Base-by-base conservation (phyloP, 2,797 vertebrate species). In the Gadopsis marmoratus region DNA sequence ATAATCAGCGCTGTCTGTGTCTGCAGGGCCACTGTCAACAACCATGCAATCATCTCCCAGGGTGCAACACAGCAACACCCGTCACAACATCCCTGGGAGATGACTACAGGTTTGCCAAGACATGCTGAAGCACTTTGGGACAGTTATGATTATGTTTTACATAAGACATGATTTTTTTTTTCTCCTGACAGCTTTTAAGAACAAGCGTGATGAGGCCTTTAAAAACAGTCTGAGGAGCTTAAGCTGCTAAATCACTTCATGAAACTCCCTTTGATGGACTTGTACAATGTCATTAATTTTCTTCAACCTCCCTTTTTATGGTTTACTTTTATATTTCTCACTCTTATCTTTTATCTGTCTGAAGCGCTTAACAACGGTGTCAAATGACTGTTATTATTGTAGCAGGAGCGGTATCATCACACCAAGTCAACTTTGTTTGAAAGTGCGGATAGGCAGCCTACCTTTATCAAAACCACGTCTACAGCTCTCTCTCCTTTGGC, bases 401-500 rank as follows among this genome's bases (percentile, higher is more conserved):
- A 64, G 84, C 41, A 55, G 50, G 8, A 50, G 66, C 37, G 33
- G 72, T 41, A 66, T 54, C 26, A 54, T 59, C 60, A 47, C 14
- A 55, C 66, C 55, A 37, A 83, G 84, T 26, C 50, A 90, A 91
- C 85, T 91, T 90, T 89, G 67, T 88, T 73, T 82, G 4, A 86
- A 75, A 81, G 68, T 74, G 62, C 4, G 0, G 56, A 79, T 35
- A 47, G 68, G 81, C 62, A 70, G 74, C 91, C 89, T 98, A 99
- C 98, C 98, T 99, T 99, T 72, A 99, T 94, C 84, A 99, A 88
- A 78, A 99, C 97, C 91, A 99, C 98, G 63, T 98, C 97, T 82
- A 97, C 96, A 13, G 96, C 92, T 85, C 96, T 95, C 91, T 98
- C 96, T 67, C 96, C 96, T 87, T 96, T 98, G 92, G 97, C 96